Percentiles rank a stretch among this genome's conserved stretches.
These are phyloP conservation scores for Columba janthina DNA, from an alignment of 2,113 vertebrate species.

Conservation along the genomic window DNA sequence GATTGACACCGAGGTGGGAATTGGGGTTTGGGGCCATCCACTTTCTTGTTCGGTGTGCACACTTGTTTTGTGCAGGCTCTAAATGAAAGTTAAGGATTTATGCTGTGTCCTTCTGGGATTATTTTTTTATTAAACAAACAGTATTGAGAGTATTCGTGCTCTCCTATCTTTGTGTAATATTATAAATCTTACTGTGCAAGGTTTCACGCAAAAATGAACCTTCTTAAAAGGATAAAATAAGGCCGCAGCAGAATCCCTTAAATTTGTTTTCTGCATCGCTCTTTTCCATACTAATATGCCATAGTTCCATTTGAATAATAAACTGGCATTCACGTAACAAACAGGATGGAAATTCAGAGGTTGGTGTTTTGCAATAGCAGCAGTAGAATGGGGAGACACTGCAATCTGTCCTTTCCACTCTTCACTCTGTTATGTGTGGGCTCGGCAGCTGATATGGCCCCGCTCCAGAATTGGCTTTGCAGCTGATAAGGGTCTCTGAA, in stretches of 20 bases:
- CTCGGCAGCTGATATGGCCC: conserved; percentile 31
- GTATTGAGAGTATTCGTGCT: background rate
- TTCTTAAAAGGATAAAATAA: background rate
- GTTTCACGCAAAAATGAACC: background rate
- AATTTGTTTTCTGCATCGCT: background rate
- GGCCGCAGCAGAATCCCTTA: background rate
- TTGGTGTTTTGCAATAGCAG: conserved; percentile 18
- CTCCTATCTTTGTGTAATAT: background rate
- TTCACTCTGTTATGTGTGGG: background rate
- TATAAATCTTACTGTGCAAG: background rate
- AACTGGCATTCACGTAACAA: background rate
- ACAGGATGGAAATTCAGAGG: background rate
- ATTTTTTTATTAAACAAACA: background rate
- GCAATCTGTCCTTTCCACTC: conserved; percentile 28
- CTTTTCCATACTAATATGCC: background rate
- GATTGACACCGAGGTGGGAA: background rate
- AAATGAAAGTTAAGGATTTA: conserved; percentile 18
- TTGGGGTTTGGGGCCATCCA: background rate
- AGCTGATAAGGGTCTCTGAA: conserved; percentile 35
- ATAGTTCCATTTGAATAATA: background rate
- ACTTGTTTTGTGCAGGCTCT: conserved; percentile 3
- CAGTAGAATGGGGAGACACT: background rate
- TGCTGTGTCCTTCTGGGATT: background rate
- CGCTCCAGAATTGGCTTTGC: conserved; percentile 33
- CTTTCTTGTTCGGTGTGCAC: background rate